phyloP scores from a whole-genome alignment of 2,888 invertebrate genomes.

The Polydrusus cervinus region DNA sequence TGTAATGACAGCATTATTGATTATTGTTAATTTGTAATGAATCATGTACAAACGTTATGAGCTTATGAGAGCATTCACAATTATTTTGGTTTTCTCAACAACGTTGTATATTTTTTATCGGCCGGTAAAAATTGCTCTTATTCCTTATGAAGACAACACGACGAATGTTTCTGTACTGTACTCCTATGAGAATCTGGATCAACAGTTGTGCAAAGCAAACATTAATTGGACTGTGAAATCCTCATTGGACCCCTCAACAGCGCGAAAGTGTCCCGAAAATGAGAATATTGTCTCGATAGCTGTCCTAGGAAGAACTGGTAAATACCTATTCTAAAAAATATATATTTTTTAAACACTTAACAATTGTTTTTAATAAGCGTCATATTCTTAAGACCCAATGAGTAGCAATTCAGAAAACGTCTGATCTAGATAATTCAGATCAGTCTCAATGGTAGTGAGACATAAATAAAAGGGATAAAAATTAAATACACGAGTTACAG shows the following conservation, averaged over 20 bases:
- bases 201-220: slow-evolving; percentile 11
- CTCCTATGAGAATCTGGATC: slow-evolving; percentile 16
- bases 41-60: background rate
- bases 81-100: background rate
- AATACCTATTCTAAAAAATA: too few species aligned
- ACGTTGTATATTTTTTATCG: background rate
- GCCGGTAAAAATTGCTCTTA: background rate
- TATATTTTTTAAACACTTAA: too few species aligned
- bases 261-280: slow-evolving; percentile 8
- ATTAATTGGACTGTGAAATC: background rate
- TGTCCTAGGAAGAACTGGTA: slow-evolving; percentile 18
- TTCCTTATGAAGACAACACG: background rate
- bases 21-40: background rate
- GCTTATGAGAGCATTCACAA: background rate
- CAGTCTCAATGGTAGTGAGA: too few species aligned
- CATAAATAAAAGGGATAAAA: too few species aligned
- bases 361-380: too few species aligned
- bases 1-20: too few species aligned
- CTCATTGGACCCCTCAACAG: background rate
- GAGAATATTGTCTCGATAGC: background rate
- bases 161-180: background rate
- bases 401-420: too few species aligned
- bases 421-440: too few species aligned
- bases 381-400: too few species aligned
- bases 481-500: too few species aligned